Evolutionary conservation across 2,888 invertebrate species (phyloP).

Genomic region (Pristionchus mayeri): DNA sequence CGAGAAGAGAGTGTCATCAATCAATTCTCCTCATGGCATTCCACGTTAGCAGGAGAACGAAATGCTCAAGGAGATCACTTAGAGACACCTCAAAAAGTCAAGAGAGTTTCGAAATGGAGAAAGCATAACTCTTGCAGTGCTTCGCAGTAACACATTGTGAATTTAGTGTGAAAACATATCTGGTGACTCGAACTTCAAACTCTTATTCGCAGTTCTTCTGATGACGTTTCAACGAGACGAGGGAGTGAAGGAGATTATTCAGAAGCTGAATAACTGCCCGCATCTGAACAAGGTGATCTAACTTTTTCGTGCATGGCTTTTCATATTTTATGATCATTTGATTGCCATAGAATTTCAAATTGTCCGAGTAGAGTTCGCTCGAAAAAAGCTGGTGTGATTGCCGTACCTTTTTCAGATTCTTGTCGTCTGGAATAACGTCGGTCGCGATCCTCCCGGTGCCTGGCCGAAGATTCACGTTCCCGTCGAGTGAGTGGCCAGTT

Average conservation of each 20-base stretch:
- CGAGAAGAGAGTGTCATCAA: no score
- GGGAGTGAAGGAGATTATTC: constrained; percentile 18
- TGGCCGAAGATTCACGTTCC: constrained; percentile 29
- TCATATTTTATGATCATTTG: neutral
- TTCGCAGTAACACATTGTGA: no score
- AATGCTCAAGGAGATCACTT: neutral
- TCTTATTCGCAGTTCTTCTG: neutral
- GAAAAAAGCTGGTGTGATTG: no score
- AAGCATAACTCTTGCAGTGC: no score
- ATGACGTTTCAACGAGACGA: constrained; percentile 26
- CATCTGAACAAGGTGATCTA: constrained; percentile 21
- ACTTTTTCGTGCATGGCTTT: neutral
- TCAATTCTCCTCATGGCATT: neutral
- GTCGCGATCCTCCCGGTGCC: neutral
- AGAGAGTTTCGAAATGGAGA: no score
- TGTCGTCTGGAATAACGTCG: neutral
- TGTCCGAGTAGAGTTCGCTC: no score
- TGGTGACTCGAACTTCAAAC: no score
- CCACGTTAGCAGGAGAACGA: neutral
- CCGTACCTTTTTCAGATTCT: neutral
- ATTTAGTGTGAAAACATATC: no score
- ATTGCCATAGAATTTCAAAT: neutral
- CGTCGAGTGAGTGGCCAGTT: neutral
- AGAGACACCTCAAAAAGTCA: no score
- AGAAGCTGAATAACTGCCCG: neutral